Conservation (phyloP, 2,113 vertebrate genomes). For the Carassius gibelio region DNA sequence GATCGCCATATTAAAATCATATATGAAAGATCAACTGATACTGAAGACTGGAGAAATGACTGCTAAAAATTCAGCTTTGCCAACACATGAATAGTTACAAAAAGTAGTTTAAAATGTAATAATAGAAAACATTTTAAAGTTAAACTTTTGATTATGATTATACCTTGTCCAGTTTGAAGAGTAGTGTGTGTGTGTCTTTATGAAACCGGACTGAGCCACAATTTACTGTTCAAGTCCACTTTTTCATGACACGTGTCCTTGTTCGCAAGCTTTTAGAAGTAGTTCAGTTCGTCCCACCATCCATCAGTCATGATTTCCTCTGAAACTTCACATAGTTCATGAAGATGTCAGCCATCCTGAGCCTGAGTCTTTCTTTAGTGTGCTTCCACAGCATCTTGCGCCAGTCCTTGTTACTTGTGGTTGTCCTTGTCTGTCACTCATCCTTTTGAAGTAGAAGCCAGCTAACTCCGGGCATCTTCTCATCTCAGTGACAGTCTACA, state of each 20-base stretch:
- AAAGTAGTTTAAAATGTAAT: too few relatives aligned
- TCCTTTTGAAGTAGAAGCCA: slow-evolving; percentile 49
- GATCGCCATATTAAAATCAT: too few relatives aligned
- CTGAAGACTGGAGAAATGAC: too few relatives aligned
- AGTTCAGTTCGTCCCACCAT: not conserved
- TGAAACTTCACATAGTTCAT: slow-evolving; percentile 17
- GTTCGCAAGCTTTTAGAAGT: not conserved
- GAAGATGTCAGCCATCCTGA: not conserved
- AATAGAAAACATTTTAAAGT: too few relatives aligned
- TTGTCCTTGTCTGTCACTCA: slow-evolving; percentile 31
- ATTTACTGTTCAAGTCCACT: not conserved
- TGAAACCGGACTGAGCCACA: too few relatives aligned
- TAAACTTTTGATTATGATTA: too few relatives aligned
- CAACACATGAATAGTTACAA: too few relatives aligned
- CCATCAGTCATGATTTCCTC: not conserved
- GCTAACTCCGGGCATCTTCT: not conserved
- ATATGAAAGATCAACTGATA: too few relatives aligned
- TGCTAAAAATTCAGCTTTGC: too few relatives aligned
- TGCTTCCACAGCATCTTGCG: not conserved
- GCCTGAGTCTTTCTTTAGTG: not conserved
- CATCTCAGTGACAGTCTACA: slow-evolving; percentile 26
- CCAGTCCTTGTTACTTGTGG: slow-evolving; percentile 38
- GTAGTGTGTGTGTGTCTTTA: too few relatives aligned
- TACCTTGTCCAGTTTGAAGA: too few relatives aligned
- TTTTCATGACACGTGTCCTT: not conserved